Base-by-base conservation (phyloP, 2,113 vertebrate genomes). In the Hiodon tergisus region DNA sequence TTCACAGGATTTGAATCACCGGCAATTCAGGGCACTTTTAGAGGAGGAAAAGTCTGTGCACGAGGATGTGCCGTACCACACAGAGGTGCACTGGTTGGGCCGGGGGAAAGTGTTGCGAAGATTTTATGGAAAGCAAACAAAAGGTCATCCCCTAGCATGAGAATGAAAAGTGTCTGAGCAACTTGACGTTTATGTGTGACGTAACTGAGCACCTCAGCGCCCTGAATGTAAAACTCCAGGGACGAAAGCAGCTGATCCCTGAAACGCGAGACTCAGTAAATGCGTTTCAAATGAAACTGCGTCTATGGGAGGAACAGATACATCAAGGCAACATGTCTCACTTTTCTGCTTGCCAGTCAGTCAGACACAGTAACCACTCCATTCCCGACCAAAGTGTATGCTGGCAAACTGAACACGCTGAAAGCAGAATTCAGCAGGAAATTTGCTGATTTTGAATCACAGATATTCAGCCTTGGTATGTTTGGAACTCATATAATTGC, bases 131-230 rank as follows among this genome's bases (percentile, higher is more conserved):
- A 81, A 79, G 13, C 65, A 81, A 80, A 78, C 59, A 70, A 62
- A 77, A 73, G 14, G 72, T 73, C 60, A 77, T 69, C 60, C n/a
- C 78, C 75, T 76, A 79, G 73, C 67, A 79, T 68, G 5, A 52
- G 59, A 69, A 80, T 69, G 48, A 81, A 77, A 82, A 72, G 78
- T 78, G 58, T 46, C 65, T 71, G 60, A 72, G 75, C 75, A 77
- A 79, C 51, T 5, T 80, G 50, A 74, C 50, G 1, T 82, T 84
- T 81, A 14, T 80, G 69, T 74, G 78, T 60, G 77, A 81, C 79
- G 78, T 81, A 17, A 48, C 57, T 2, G 75, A 68, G 11, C 70
- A 73, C 69, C 71, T 80, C 4, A 14, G 76, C 76, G 78, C 4
- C 2, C 70, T 82, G 3, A 48, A 52, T 5, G 58, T 52, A 3